A percentile compares a stretch with the other conserved stretches of the same genome.
Evolutionary conservation across 2,888 invertebrate species (phyloP).

Genomic region (Tipula confusa): DNA sequence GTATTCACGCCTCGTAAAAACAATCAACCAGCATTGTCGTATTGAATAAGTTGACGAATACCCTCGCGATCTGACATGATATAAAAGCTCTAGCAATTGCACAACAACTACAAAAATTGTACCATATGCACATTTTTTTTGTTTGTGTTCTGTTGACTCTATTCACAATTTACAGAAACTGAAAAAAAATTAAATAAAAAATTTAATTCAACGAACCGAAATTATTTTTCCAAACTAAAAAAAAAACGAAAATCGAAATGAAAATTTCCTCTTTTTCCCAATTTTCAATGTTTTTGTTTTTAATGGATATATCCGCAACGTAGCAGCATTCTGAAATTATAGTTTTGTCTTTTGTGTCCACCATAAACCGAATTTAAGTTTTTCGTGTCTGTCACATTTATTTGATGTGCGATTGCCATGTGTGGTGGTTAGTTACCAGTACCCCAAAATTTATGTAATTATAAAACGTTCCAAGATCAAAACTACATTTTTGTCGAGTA

Average conservation of each 20-base stretch:
- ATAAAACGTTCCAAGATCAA: background rate
- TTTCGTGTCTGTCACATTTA: background rate
- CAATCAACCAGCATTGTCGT: background rate
- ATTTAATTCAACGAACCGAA: background rate
- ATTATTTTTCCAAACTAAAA: background rate
- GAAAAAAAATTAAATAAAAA: background rate
- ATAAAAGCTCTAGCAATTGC: background rate
- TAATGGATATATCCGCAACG: no score
- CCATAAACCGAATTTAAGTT: background rate
- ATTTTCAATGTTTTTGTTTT: background rate
- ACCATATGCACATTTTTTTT: constrained; percentile 4
- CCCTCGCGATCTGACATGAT: background rate
- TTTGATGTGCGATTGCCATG: background rate
- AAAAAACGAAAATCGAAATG: no score
- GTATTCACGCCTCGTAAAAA: background rate
- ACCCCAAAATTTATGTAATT: background rate
- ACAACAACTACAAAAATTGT: background rate
- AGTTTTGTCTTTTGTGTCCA: background rate
- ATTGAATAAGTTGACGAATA: background rate
- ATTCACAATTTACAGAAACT: background rate
- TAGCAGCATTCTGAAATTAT: background rate
- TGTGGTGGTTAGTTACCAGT: background rate
- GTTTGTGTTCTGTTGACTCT: no score
- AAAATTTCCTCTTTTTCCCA: background rate
- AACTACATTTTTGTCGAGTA: background rate